Base-by-base conservation (phyloP, 2,888 invertebrate genomes). In the Tenthredo mesomela region DNA sequence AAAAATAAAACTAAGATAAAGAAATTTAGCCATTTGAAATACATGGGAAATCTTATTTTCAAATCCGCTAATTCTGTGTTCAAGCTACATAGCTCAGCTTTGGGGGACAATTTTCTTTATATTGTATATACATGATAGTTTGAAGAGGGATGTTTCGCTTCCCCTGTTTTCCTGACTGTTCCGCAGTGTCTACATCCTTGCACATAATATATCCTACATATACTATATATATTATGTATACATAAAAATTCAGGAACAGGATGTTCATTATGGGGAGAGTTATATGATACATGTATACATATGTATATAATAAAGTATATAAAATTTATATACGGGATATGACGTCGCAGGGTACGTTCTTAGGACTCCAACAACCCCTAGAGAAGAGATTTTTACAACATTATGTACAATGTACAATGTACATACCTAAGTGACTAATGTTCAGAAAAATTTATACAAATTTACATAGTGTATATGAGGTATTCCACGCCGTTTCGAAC, bases 191-290 rank as follows among this genome's bases (percentile, higher is more conserved):
- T 71, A 18, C 70, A 47, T 47, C 47, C 37, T n/a, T 40, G n/a
- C n/a, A 21, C 21, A 33, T n/a, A n/a, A n/a, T n/a, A n/a, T 50
- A 18, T 77, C 29, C 50, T 9, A 6, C 50, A 12, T 47, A n/a
- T 21, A 61, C 25, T 61, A 21, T 7, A 25, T 25, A 10, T 3
- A 5, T 33, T 21, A 25, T 61, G 25, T 61, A 21, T 7, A 25
- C 61, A 10, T 3, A 5, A 54, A 33, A 15, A 21, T 18, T 21
- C 18, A 18, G 77, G n/a, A 77, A 33, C 77, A 77, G 77, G 77
- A 77, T 77, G 77, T 77, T 77, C 77, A 54, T 77, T 50, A 50
- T 54, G 77, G n/a, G 54, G 29, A n/a, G 70, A 40, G 33, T 18
- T 67, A n/a, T n/a, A n/a, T 1, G n/a, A 9, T 12, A 47, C 12